These are phyloP conservation scores for Tubulanus polymorphus DNA, from an alignment of 2,888 invertebrate genomes.

Conservation along the genomic window DNA sequence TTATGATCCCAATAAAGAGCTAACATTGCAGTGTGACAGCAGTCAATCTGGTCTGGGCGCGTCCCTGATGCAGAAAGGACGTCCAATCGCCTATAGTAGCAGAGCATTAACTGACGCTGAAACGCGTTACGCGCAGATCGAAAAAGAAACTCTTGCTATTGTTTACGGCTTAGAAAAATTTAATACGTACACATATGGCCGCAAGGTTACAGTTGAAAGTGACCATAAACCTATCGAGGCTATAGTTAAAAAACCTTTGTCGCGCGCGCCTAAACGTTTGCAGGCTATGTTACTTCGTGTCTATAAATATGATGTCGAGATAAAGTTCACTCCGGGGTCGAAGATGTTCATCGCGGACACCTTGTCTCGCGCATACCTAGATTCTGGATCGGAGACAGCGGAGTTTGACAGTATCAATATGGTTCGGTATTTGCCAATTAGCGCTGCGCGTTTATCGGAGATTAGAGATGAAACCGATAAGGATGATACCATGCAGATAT, in stretches of 20 bases:
- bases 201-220: slow-evolving; percentile 4
- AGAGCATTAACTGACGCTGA: slow-evolving; percentile 19
- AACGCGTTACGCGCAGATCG: slow-evolving; percentile 21
- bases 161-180: slow-evolving; percentile 16
- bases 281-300: slow-evolving; percentile 17
- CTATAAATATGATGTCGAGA: slow-evolving; percentile 16
- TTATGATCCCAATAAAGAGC: slow-evolving; percentile 14
- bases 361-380: slow-evolving; percentile 17
- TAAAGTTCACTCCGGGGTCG: slow-evolving; percentile 17
- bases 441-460: not conserved
- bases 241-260: slow-evolving; percentile 19
- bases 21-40: slow-evolving; percentile 21
- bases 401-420: slow-evolving; percentile 2
- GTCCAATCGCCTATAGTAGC: slow-evolving; percentile 18
- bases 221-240: slow-evolving; percentile 15
- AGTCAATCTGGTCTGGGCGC: slow-evolving; percentile 23
- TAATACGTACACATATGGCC: slow-evolving; percentile 12
- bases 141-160: slow-evolving; percentile 22
- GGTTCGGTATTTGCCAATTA: slow-evolving; percentile 5
- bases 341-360: slow-evolving; percentile 17
- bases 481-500: slow-evolving; percentile 5
- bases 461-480: slow-evolving; percentile 7
- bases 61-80: slow-evolving; percentile 18
- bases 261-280: slow-evolving; percentile 14
- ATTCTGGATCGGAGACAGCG: not conserved